Conservation (phyloP, 2,797 vertebrate species). For the Anolis apletophallus region DNA sequence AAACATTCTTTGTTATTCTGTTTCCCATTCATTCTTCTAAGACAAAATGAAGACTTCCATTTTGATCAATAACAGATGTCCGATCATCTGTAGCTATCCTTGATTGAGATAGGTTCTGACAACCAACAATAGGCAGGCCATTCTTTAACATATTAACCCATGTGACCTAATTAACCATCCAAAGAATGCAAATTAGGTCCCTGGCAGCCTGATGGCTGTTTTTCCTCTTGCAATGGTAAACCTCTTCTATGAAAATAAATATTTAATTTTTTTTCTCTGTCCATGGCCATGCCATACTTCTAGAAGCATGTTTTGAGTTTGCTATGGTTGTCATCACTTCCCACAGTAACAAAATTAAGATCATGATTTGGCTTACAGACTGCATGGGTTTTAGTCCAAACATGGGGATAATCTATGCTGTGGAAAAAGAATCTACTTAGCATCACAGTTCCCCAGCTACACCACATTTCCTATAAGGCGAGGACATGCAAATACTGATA, state of each 20-base stretch:
- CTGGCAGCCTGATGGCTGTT: slow-evolving; percentile 55
- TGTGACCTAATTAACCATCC: slow-evolving; percentile 76
- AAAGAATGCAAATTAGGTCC: slow-evolving; percentile 68
- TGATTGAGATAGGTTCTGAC: slow-evolving; percentile 76
- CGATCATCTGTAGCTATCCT: slow-evolving; percentile 66
- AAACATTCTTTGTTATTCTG: slow-evolving; percentile 35
- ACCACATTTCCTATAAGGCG: too few relatives aligned
- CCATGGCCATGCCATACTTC: slow-evolving; percentile 1
- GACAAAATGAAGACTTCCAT: slow-evolving; percentile 60
- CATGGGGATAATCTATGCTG: too few relatives aligned
- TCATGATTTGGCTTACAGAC: neutral
- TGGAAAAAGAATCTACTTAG: too few relatives aligned
- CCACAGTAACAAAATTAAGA: slow-evolving; percentile 62
- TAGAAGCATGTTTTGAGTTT: slow-evolving; percentile 59
- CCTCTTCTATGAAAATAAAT: slow-evolving; percentile 48
- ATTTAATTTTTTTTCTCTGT: slow-evolving; percentile 53
- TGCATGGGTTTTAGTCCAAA: neutral
- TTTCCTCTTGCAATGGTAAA: slow-evolving; percentile 59
- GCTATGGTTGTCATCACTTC: slow-evolving; percentile 19
- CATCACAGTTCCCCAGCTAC: too few relatives aligned
- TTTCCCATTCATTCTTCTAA: slow-evolving; percentile 5
- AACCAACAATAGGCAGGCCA: slow-evolving; percentile 70
- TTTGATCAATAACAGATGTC: slow-evolving; percentile 72
- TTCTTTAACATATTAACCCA: slow-evolving; percentile 74
- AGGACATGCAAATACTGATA: too few relatives aligned